Base-by-base conservation (phyloP, 2,888 invertebrate species). In the Synanthedon formicaeformis region DNA sequence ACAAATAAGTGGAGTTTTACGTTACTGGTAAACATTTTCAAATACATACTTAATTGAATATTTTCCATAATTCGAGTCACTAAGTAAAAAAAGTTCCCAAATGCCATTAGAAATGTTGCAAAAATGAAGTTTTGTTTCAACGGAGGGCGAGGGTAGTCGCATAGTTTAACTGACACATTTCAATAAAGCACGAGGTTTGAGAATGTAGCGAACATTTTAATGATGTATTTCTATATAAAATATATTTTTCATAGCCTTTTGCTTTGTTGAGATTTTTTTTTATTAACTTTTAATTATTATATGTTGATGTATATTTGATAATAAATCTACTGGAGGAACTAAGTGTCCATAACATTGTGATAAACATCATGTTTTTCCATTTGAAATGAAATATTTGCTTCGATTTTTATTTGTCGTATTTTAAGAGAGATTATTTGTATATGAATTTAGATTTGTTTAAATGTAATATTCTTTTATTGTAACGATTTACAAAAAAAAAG, bases 311-410 rank as follows among this genome's bases (percentile, higher is more conserved):
- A 85, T 84, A 85, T 84, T 85, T 82, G 78, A 73, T 77, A 79
- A 79, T 74, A 73, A 81, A 78, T 75, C 77, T 78, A 78, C 81
- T 77, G 78, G 72, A 34, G 77, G 80, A 80, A 72, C 74, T 71
- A 73, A 71, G 77, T 78, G 79, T 83, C 85, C 81, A 78, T 85
- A 84, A 83, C 78, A 79, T 85, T 87, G 86, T 87, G 86, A 87
- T 87, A 86, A 79, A 81, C 81, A 75, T 80, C 73, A 80, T 75
- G 78, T 78, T 81, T 81, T 81, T 86, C 81, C 86, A 82, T 81
- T 79, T 65, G 75, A 76, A 81, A 67, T 49, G 23, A 75, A 73
- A 70, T 70, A 76, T 77, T 34, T 70, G 71, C 80, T 81, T 79
- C 69, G 75, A 68, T 70, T 78, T 69, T 73, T 34, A 23, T 77